Evolutionary conservation across 1,140 invertebrate genomes (phyloP).

Genomic region (Atta colombica): DNA sequence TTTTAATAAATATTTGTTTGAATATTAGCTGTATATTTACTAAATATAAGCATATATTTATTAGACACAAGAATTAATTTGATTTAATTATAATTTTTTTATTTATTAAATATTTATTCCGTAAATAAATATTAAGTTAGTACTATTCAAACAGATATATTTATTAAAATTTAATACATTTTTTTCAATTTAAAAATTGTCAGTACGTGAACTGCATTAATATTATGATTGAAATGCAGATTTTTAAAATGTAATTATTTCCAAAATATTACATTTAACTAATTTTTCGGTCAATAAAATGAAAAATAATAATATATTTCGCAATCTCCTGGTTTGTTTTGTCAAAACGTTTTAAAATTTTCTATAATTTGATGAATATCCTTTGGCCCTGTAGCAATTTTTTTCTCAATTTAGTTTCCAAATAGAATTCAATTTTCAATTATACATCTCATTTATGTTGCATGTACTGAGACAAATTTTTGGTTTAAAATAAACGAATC

Average conservation of each 20-base stretch:
- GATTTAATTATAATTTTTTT: too few relatives aligned
- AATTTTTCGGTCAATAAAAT: constrained; percentile 2
- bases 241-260: not conserved
- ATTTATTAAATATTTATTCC: too few relatives aligned
- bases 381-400: not conserved
- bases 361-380: not conserved
- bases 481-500: too few relatives aligned
- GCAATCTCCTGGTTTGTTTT: not conserved
- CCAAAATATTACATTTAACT: not conserved
- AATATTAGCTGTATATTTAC: too few relatives aligned
- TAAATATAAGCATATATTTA: too few relatives aligned
- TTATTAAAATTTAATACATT: too few relatives aligned
- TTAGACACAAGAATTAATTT: too few relatives aligned
- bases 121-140: too few relatives aligned
- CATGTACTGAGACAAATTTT: not conserved
- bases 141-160: too few relatives aligned
- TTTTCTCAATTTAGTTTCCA: not conserved
- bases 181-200: too few relatives aligned
- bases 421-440: not conserved
- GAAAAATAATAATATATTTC: constrained; percentile 15
- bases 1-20: too few relatives aligned
- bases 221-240: not conserved
- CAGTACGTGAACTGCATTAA: not conserved
- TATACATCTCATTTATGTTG: not conserved
- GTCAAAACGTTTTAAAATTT: not conserved